These are phyloP conservation scores for Lophius americanus DNA, from an alignment of 2,797 vertebrate genomes.

Conservation along the genomic window DNA sequence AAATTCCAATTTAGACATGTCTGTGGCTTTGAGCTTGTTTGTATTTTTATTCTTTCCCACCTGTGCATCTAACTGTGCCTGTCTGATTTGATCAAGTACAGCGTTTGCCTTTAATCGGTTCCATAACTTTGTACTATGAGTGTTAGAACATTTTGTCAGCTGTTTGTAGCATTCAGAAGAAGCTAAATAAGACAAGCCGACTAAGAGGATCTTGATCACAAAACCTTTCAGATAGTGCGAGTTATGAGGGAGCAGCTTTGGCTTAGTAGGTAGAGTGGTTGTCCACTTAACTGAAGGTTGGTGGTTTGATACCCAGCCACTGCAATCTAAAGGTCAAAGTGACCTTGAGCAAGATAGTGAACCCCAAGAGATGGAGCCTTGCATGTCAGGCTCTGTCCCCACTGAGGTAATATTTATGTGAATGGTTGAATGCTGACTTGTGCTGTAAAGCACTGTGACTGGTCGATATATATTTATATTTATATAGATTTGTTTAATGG, in stretches of 20 bases:
- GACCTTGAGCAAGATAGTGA: no score
- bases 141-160: constrained; percentile 29
- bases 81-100: constrained; percentile 31
- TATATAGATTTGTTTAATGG: background rate
- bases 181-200: constrained; percentile 40
- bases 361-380: no score
- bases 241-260: no score
- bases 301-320: no score
- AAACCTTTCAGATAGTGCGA: constrained; percentile 17
- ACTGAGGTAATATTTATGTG: no score
- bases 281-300: no score
- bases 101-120: constrained; percentile 4
- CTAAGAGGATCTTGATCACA: constrained; percentile 28
- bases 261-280: no score
- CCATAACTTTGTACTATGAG: constrained; percentile 29
- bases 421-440: no score
- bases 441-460: no score
- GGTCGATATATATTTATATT: background rate
- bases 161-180: constrained; percentile 29
- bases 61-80: background rate
- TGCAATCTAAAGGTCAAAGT: no score
- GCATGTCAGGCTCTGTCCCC: no score
- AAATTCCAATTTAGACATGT: background rate
- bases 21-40: background rate
- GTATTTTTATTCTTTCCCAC: background rate